phyloP scores from a whole-genome alignment of 2,113 vertebrate genomes.

The Hemibates koningsi region DNA sequence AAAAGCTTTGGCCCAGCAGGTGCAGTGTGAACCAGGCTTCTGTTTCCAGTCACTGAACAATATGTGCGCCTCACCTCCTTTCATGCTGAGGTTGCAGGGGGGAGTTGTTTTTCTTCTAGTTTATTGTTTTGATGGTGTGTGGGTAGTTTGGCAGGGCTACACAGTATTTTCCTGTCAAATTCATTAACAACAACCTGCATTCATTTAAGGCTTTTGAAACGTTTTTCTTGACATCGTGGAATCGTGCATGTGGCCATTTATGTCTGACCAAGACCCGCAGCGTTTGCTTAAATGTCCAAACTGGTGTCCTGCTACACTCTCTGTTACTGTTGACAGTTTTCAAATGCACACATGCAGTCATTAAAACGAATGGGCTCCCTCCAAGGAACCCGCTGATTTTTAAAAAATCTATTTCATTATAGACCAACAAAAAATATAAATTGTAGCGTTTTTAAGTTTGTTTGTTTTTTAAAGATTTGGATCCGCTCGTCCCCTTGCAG shows the following conservation, averaged over 20 bases:
- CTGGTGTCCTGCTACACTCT: background rate
- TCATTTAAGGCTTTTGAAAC: background rate
- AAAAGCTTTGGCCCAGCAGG: conserved; percentile 31
- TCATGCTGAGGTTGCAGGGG: background rate
- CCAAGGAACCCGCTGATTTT: background rate
- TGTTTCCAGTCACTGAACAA: conserved; percentile 32
- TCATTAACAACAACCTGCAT: background rate
- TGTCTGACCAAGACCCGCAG: no score
- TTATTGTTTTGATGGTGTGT: background rate
- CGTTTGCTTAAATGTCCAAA: background rate
- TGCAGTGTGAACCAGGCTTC: conserved; percentile 27
- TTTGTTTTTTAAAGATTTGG: background rate
- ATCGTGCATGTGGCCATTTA: background rate
- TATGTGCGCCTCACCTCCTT: background rate
- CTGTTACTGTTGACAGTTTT: background rate
- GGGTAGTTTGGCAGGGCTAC: background rate
- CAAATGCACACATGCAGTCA: background rate
- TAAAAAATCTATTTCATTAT: fast-evolving
- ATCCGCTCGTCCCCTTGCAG: background rate
- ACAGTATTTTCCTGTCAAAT: background rate
- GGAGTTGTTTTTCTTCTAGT: background rate
- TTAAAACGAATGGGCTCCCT: background rate
- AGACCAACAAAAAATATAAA: background rate
- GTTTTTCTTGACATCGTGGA: background rate
- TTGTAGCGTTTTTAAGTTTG: background rate